Evolutionary conservation across 2,797 vertebrate species (phyloP), one percentile per base, ranked within the genome.

Genomic region (Phataginus tetradactyla): DNA sequence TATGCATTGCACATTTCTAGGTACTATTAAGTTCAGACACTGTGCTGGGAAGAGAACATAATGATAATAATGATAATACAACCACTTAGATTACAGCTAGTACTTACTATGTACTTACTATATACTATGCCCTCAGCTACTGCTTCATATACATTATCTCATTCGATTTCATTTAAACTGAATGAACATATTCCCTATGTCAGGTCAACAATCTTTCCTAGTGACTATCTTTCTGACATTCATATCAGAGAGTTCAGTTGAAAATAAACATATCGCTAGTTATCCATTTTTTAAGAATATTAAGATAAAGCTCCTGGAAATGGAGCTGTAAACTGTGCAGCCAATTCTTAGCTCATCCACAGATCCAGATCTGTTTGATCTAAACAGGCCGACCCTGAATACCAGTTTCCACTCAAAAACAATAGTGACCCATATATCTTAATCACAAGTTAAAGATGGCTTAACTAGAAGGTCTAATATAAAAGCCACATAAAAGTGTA

Each of bases 31-130:
- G 79, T 68, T 74, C 71, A 90, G 94, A 89, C 63, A 53, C 74
- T 71, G 45, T 64, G 66, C 90, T 72, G 34, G 61, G 78, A 88
- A 77, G 78, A 94, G 81, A 96, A 49, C 61, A 66, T 63, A 42
- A 72, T 25, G 57, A 87, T 61, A 86, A 89, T 53, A 72, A 57
- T 12, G 55, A 55, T 88, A 87, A 83, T 49, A 90, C 42, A 42
- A 84, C 51, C 77, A 91, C 69, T 91, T 84, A 92, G 86, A 89
- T 95, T 95, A 91, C 39, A 66, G 42, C 71, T 15, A 61, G 81
- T 88, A 94, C 93, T 94, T 94, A 96, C 86, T 85, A 77, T 63
- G 89, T 71, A 84, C 90, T 96, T 80, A 86, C 81, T 90, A 78
- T 51, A 80, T 13, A 75, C 86, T 29, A n/a, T 55, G 74, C 57